Percentiles rank a stretch among this genome's conserved stretches.
phyloP scores from a whole-genome alignment of 2,888 invertebrate genomes.

The Salpingus planirostris region DNA sequence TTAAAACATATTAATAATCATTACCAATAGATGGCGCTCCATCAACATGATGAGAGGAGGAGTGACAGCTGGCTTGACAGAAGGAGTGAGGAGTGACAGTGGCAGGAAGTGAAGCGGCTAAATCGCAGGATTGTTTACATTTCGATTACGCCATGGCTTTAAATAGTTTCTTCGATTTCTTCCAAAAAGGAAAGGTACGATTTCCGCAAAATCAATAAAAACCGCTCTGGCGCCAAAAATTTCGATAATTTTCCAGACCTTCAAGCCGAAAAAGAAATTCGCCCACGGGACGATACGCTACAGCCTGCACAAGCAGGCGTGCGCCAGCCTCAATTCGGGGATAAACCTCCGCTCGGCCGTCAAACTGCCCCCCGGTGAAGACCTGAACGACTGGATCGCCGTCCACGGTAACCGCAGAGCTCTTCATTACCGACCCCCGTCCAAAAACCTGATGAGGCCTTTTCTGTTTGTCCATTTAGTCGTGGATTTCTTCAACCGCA shows the following conservation, averaged over 20 bases:
- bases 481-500: constrained; percentile 89
- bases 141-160: constrained; percentile 50
- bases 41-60: too few species aligned
- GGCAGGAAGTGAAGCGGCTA: too few species aligned
- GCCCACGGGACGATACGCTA: constrained; percentile 79
- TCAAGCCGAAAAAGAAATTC: constrained; percentile 81
- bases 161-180: constrained; percentile 65
- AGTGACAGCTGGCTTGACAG: too few species aligned
- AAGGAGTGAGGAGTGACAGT: too few species aligned
- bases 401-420: constrained; percentile 62
- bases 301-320: constrained; percentile 82
- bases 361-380: constrained; percentile 72
- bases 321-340: constrained; percentile 82
- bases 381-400: constrained; percentile 85
- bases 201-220: too few species aligned
- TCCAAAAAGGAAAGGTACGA: constrained; percentile 66
- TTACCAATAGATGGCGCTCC: too few species aligned
- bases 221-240: too few species aligned
- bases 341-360: constrained; percentile 77
- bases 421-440: neutral
- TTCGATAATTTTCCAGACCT: constrained; percentile 55
- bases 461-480: constrained; percentile 53
- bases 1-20: too few species aligned
- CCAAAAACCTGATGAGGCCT: too few species aligned
- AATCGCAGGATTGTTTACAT: too few species aligned